Evolutionary conservation across 2,888 invertebrate genomes (phyloP).

Genomic region (Elysia crispata): DNA sequence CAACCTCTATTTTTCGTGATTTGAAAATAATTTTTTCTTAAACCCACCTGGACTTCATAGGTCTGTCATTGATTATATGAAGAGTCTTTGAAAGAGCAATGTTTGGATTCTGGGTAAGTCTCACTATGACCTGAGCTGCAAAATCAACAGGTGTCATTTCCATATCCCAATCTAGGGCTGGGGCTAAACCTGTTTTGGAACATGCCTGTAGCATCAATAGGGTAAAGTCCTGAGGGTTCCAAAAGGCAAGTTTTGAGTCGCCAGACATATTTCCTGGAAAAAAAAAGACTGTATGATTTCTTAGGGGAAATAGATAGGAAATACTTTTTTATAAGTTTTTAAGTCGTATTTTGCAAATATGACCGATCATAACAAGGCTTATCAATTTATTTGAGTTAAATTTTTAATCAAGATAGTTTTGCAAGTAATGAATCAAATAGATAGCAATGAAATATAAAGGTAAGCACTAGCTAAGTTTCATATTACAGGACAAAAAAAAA

Average conservation of each 20-base stretch:
- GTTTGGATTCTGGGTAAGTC: constrained; percentile 69
- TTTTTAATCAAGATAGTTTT: too few relatives aligned
- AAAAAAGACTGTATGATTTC: too few relatives aligned
- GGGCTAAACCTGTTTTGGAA: constrained; percentile 68
- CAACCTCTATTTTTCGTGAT: too few relatives aligned
- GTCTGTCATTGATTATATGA: constrained; percentile 75
- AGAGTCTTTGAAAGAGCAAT: constrained; percentile 75
- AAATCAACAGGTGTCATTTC: constrained; percentile 79
- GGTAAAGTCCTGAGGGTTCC: constrained; percentile 78
- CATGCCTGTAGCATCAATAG: constrained; percentile 75
- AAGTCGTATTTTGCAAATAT: too few relatives aligned
- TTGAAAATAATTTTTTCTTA: neutral
- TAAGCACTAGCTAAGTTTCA: too few relatives aligned
- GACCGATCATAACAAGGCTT: too few relatives aligned
- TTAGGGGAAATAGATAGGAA: too few relatives aligned
- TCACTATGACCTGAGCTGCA: constrained; percentile 72
- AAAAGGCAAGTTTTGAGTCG: constrained; percentile 69
- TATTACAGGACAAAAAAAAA: too few relatives aligned
- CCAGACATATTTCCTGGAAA: constrained; percentile 74
- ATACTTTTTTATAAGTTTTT: too few relatives aligned
- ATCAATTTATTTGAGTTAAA: too few relatives aligned
- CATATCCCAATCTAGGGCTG: constrained; percentile 74
- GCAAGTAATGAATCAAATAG: too few relatives aligned
- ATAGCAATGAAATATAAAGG: too few relatives aligned
- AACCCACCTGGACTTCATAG: constrained; percentile 68